A percentile compares a stretch with the other conserved stretches of the same genome.
These are phyloP conservation scores for Trichogramma evanescens DNA, from an alignment of 2,888 invertebrate species.

Conservation along the genomic window DNA sequence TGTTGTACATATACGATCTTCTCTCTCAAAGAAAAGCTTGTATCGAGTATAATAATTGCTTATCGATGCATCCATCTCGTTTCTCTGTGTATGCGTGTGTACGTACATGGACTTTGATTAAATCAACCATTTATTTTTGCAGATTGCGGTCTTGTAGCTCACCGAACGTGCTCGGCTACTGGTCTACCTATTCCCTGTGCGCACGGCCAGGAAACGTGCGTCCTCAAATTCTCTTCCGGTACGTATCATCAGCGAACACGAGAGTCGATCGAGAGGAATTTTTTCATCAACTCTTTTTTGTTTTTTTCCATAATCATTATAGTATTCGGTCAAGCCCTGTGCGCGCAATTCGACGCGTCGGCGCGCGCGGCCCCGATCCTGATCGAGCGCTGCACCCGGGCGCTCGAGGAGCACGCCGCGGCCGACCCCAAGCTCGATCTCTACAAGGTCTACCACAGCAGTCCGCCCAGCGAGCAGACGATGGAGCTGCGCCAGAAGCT, in stretches of 20 bases:
- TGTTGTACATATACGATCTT: background rate
- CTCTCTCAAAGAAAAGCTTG: background rate
- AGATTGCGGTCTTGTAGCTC: slow-evolving; percentile 66
- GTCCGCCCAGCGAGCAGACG: slow-evolving; percentile 57
- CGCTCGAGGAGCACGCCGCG: slow-evolving; percentile 56
- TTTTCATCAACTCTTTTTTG: background rate
- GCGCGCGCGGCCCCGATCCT: slow-evolving; percentile 56
- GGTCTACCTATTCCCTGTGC: slow-evolving; percentile 55
- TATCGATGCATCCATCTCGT: background rate
- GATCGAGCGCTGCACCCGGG: slow-evolving; percentile 55
- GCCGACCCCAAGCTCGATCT: slow-evolving; percentile 53
- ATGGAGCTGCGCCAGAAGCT: slow-evolving; percentile 53
- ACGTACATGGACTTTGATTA: background rate
- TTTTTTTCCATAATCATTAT: slow-evolving; percentile 25
- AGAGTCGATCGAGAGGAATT: background rate
- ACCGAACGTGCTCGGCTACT: slow-evolving; percentile 62
- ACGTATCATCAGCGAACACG: slow-evolving; percentile 19
- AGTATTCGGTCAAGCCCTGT: slow-evolving; percentile 60
- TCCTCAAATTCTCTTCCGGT: slow-evolving; percentile 42
- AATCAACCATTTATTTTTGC: slow-evolving; percentile 21
- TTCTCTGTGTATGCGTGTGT: background rate
- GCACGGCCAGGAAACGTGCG: slow-evolving; percentile 38
- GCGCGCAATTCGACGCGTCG: slow-evolving; percentile 55
- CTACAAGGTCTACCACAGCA: slow-evolving; percentile 61
- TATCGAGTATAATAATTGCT: background rate